Evolutionary conservation across 1,140 invertebrate species (phyloP), one percentile per base, ranked within the genome.

Genomic region (Drosophila kepulauana): DNA sequence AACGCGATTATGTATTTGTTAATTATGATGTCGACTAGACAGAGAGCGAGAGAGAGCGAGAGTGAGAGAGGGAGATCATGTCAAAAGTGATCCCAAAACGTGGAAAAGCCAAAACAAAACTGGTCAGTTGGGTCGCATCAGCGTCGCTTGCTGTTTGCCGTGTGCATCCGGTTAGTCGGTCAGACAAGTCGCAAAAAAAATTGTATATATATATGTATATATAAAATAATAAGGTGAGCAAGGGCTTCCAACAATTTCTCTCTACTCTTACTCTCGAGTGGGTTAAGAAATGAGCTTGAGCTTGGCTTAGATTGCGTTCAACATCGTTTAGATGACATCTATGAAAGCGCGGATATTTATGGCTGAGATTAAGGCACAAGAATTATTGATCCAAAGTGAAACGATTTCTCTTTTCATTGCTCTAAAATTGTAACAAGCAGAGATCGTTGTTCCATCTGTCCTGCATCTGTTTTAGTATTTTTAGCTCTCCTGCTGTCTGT

Each of bases 111-210:
- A 54, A 30, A 41, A 45, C 16, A 30, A 46, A 28, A 30, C 57
- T 46, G 16, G 35, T 54, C 63, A 52, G 46, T 61, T 57, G 30
- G 45, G 52, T 48, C 61, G n/a, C 33, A 72, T 58, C 30, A 43
- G 46, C 28, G 41, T 35, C 35, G 35, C 43, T 11, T 10, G 43
- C 13, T 13, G 10, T 25, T 25, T 25, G 28, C 3, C 28, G 41
- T 48, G 58, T 61, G 56, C 56, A 63, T 70, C 41, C 57, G 71
- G 65, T 69, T 45, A 45, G 35, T 20, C n/a, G 48, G 46, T 52
- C n/a, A 43, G 10, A 3, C 11, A 52, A 52, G 25, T 30, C 49
- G 11, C 41, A 3, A 43, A 43, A 43, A 43, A 43, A 43, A 4
- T n/a, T 13, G 3, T 1, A 43, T 5, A 43, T 13, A 43, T 13